These are phyloP conservation scores for Telenomus remus DNA, from an alignment of 1,140 invertebrate species.

Conservation along the genomic window DNA sequence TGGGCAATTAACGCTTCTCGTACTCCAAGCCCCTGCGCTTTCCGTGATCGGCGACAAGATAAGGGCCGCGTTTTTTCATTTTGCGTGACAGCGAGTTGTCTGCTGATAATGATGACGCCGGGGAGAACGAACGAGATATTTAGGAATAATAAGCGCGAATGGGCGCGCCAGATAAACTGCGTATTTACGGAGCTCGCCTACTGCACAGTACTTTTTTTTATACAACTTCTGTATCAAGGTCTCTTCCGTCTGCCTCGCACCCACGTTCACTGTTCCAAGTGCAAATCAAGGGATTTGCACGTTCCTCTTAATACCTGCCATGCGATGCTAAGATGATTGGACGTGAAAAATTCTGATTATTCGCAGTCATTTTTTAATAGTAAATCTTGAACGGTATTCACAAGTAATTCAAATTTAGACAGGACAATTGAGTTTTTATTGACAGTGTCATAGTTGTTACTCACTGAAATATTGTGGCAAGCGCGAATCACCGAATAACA, in stretches of 20 bases:
- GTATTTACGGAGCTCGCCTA: slow-evolving; percentile 69
- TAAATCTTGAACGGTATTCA: neutral
- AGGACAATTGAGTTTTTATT: neutral
- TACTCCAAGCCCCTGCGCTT: slow-evolving; percentile 22
- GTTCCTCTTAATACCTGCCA: slow-evolving; percentile 28
- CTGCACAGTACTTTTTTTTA: slow-evolving; percentile 35
- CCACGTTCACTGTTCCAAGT: slow-evolving; percentile 18
- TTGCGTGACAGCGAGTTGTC: slow-evolving; percentile 57
- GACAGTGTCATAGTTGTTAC: neutral
- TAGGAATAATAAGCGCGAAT: slow-evolving; percentile 74
- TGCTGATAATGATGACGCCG: slow-evolving; percentile 57
- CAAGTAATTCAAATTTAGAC: neutral
- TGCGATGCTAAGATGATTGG: slow-evolving; percentile 29
- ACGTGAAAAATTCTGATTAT: slow-evolving; percentile 17
- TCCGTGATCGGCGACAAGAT: slow-evolving; percentile 56
- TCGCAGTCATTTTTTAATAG: neutral
- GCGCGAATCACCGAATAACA: too few relatives aligned
- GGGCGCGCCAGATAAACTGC: slow-evolving; percentile 73
- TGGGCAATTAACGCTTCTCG: slow-evolving; percentile 73
- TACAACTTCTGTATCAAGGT: slow-evolving; percentile 42
- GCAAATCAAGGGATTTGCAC: slow-evolving; percentile 45
- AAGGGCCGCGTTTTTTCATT: slow-evolving; percentile 66
- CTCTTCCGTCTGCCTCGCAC: slow-evolving; percentile 35
- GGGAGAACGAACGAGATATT: slow-evolving; percentile 71
- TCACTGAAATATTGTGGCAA: too few relatives aligned